Evolutionary conservation across 2,888 invertebrate genomes (phyloP), one percentile per base, ranked within the genome.

Genomic region (Eudemis profundana): DNA sequence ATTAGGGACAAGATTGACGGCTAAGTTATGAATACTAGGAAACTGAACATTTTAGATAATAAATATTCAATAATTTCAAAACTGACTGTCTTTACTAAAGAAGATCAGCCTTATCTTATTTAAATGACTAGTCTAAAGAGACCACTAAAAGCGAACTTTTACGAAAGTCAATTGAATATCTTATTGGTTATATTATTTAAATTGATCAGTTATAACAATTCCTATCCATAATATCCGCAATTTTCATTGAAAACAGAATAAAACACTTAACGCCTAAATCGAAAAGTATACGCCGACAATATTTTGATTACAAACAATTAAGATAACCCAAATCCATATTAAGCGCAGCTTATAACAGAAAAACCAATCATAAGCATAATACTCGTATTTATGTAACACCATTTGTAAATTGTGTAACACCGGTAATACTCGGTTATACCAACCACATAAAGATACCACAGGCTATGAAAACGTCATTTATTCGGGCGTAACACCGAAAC

Each of bases 391-490:
- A 64, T 51, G 44, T 49, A 59, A 64, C 17, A 7, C 14, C 10
- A 49, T 42, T 59, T 59, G 14, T 36, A 51, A 64, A 59, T 64
- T 64, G 49, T 63, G 56, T 57, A 50, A 63, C 50, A 57, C 33
- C 21, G 56, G 56, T 57, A 50, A 63, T 57, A 57, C 33, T 33
- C 15, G 56, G 42, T 57, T 50, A 56, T 57, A 64, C 59, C 44
- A 23, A 51, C 44, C 44, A 46, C 44, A 54, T 54, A 62, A 54
- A 62, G 53, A 54, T 46, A 53, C 51, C 50, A 12, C 38, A 40
- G 40, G 40, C 59, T 59, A 65, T 59, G 51, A 65, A 42, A 62
- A 54, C 40, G 19, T 21, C 47, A 42, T 65, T 65, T 65, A 60
- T 59, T 59, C 21, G 59, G 53, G 15, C 42, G 42, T 47, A 47